Conservation (phyloP, 2,797 vertebrate genomes). For the Coregonus ussuriensis region DNA sequence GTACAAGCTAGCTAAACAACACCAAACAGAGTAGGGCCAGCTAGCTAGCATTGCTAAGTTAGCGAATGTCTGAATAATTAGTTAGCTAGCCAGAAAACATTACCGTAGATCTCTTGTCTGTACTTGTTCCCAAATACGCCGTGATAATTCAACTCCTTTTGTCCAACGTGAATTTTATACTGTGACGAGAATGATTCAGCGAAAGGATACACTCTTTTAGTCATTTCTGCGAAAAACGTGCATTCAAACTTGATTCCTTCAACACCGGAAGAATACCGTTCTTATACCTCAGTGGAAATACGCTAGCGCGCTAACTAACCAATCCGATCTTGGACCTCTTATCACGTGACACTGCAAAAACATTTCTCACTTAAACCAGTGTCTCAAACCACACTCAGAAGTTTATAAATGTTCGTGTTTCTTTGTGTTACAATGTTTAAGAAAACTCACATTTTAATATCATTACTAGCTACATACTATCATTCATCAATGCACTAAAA, state of each 20-base stretch:
- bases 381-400: not conserved
- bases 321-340: not conserved
- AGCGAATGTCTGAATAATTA: not conserved
- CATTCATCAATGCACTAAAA: not conserved
- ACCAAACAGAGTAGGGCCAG: not conserved
- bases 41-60: not conserved
- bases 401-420: not conserved
- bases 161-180: conserved; percentile 78
- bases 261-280: conserved; percentile 20
- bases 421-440: not conserved
- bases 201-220: conserved; percentile 77
- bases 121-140: conserved; percentile 75
- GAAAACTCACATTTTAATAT: not conserved
- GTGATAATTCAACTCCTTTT: conserved; percentile 68
- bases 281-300: not conserved
- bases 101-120: conserved; percentile 76
- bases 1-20: not conserved
- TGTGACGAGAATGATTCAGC: conserved; percentile 77
- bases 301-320: not conserved
- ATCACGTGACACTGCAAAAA: not conserved
- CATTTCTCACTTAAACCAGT: not conserved
- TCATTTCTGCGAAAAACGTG: conserved; percentile 59
- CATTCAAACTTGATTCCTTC: not conserved
- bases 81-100: conserved; percentile 15
- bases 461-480: not conserved